phyloP scores from a whole-genome alignment of 2,113 vertebrate species.

The Poecilia latipinna region DNA sequence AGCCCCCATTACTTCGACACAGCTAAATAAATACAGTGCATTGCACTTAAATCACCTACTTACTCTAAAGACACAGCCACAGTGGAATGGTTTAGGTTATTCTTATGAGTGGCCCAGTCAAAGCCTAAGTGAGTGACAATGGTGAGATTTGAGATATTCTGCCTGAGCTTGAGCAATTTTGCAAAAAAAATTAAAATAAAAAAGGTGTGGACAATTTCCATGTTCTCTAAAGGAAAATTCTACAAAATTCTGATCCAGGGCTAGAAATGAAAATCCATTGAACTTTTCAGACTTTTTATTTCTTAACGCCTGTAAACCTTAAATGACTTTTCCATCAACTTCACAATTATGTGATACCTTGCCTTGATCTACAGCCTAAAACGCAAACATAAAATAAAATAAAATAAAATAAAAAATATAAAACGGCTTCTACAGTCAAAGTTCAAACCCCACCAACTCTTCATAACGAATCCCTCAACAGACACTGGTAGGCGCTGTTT shows the following conservation, averaged over 20 bases:
- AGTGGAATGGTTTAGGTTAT: not conserved
- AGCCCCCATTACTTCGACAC: not conserved
- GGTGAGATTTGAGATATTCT: not conserved
- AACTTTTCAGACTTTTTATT: not conserved
- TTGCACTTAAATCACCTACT: not conserved
- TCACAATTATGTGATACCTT: not conserved
- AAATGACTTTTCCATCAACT: not conserved
- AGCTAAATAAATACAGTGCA: not conserved
- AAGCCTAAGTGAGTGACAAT: not conserved
- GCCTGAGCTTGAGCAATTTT: no score
- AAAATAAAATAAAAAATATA: no score
- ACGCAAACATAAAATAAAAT: not conserved
- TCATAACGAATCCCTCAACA: not conserved
- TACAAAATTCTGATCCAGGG: no score
- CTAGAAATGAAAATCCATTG: no score
- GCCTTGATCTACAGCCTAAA: not conserved
- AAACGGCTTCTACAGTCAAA: not conserved
- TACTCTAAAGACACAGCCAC: not conserved
- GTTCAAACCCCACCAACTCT: not conserved
- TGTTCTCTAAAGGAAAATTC: no score
- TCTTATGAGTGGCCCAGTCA: not conserved
- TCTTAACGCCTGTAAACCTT: not conserved
- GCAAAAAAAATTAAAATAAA: no score
- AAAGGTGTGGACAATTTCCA: no score
- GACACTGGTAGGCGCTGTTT: slow-evolving; percentile 72